Base-by-base conservation (phyloP, 1,140 invertebrate species). In the Diorhabda elongata region DNA sequence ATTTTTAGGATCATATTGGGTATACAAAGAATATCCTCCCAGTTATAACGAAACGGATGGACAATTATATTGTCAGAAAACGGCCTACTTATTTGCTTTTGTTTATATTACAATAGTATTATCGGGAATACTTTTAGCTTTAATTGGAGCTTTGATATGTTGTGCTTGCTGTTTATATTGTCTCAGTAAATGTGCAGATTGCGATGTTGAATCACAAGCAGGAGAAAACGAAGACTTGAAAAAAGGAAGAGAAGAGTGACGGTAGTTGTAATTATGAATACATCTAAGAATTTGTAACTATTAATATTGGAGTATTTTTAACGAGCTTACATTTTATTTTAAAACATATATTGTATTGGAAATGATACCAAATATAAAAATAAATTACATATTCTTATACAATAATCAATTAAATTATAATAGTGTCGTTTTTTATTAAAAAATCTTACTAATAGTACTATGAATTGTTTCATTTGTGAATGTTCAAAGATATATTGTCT, bases 21-120 rank as follows among this genome's bases (percentile, higher is more conserved):
- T 77, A 3, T 76, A 72, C 62, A 73, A 69, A 47, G 74, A 58
- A 8, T 77, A 75, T 67, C 70, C 72, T 57, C 76, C 75, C 7
- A 76, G 68, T 57, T 77, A 67, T 65, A 64, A 74, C 44, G 66
- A 66, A 44, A 26, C 42, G 3, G 44, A 45, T 44, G 58, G 67
- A 8, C 2, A 5, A 7, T 42, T 47, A 3, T 76, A 76, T 57
- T 77, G 76, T 66, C 72, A 75, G 64, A 75, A 76, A 43, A 71
- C 73, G 4, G 76, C 74, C 7, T 77, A 76, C 60, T 62, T 78
- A 62, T 72, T 78, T 61, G 77, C 77, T 11, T 78, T 78, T 67
- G 61, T 69, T 56, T 77, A 75, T 45, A 3, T 77, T 7, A 69
- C 70, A 5, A 42, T 67, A 44, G 57, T 74, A 8, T 76, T 72